Evolutionary conservation across 1,140 invertebrate genomes (phyloP), one percentile per base, ranked within the genome.

Genomic region (Babylonia areolata): DNA sequence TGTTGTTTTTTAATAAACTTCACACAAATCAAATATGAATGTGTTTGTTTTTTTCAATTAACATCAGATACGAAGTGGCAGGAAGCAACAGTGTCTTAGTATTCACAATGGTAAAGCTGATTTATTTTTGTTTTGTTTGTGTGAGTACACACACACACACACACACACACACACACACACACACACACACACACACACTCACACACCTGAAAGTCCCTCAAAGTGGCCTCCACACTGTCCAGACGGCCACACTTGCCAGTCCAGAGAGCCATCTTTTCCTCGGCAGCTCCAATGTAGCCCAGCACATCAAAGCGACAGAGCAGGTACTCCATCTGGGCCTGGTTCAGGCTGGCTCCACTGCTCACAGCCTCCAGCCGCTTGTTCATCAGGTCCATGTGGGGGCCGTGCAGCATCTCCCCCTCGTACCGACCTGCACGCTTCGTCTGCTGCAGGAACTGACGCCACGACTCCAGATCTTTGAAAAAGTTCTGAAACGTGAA

Each of bases 201-300:
- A 90, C 89, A 87, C 88, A 94, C 94, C 90, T 92, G 88, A 92
- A 98, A 99, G 91, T 99, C 97, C 88, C 97, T 96, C 88, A 98
- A 94, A 93, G 98, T 96, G 88, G 96, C 96, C 91, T 97, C 96
- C 2, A 98, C 97, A 92, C 97, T 96, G 85, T 97, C 96, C 90
- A 97, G 96, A 17, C 95, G 95, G 31, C 97, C 97, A 93, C 98
- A 98, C 94, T 98, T 99, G 0, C 96, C 96, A 86, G 96, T 97
- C 98, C 98, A 99, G 64, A 96, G 95, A 93, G 97, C 96, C 87
- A 99, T 94, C 94, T 98, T 98, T 51, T 96, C 97, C 95, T 99
- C 98, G 64, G 98, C 97, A 78, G 98, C 95, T 92, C 97, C 97
- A 40, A 99, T 96, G 94, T 98, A 98, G 75, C 97, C 97, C 88